phyloP scores from a whole-genome alignment of 2,113 vertebrate genomes.

The Hemichromis elongatus region DNA sequence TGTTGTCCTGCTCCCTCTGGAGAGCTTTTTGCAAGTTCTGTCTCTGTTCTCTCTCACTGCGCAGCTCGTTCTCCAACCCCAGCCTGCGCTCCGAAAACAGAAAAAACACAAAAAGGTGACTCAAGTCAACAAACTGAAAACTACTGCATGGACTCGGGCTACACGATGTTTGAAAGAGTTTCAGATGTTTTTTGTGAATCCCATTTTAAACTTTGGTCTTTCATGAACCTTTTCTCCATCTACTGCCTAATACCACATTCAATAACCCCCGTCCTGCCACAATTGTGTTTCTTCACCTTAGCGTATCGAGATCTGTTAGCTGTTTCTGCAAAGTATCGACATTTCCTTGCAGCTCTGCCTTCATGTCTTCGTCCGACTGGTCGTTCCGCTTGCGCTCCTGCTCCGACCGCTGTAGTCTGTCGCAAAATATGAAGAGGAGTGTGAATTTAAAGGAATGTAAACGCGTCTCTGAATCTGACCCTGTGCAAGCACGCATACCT shows the following conservation, averaged over 20 bases:
- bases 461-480: neutral
- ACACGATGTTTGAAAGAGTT: neutral
- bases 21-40: constrained; percentile 85
- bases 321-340: constrained; percentile 78
- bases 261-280: neutral
- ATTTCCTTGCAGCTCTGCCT: constrained; percentile 77
- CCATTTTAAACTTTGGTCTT: neutral
- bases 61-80: constrained; percentile 85
- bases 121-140: neutral
- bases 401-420: constrained; percentile 83
- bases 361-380: constrained; percentile 79
- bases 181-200: neutral
- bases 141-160: neutral
- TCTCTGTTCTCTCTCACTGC: constrained; percentile 87
- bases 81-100: constrained; percentile 68
- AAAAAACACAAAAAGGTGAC: neutral
- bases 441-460: neutral
- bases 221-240: neutral
- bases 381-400: constrained; percentile 72
- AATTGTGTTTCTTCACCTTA: constrained; percentile 71
- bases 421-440: neutral
- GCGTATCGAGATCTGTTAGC: constrained; percentile 80
- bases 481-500: constrained; percentile 70
- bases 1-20: constrained; percentile 85
- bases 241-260: neutral